Conservation (phyloP, 1,140 invertebrate species). For the Scylla paramamosain region DNA sequence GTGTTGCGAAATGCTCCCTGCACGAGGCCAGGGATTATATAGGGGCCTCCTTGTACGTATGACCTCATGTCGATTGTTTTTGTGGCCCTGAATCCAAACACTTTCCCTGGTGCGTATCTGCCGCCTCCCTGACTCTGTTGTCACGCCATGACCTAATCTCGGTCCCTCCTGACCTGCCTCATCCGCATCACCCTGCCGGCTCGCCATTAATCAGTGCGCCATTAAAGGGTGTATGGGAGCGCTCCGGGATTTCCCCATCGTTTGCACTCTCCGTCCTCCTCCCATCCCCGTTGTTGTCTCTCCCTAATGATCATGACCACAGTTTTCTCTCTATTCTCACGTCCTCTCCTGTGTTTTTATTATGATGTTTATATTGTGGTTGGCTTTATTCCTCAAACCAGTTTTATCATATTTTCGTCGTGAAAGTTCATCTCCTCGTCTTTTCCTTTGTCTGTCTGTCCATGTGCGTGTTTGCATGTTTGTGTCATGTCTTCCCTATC, state of each 20-base stretch:
- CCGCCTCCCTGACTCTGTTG: background rate
- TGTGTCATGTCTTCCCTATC: background rate
- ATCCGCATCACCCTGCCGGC: background rate
- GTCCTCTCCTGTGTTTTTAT: background rate
- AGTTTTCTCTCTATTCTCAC: background rate
- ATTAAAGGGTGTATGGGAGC: background rate
- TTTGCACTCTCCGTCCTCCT: background rate
- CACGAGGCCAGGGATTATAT: background rate
- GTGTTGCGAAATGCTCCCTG: background rate
- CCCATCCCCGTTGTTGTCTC: background rate
- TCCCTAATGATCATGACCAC: background rate
- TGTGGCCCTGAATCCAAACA: background rate
- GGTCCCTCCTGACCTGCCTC: background rate
- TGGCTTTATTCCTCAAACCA: background rate
- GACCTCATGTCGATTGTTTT: background rate
- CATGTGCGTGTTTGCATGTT: background rate
- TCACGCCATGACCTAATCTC: background rate
- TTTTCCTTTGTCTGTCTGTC: background rate
- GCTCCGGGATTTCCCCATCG: background rate
- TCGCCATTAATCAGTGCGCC: background rate
- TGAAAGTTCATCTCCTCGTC: background rate
- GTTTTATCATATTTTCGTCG: background rate
- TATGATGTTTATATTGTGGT: background rate
- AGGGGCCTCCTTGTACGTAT: background rate
- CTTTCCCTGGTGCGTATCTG: background rate